Evolutionary conservation across 2,113 vertebrate genomes (phyloP), one percentile per base, ranked within the genome.

Genomic region (Phodopus roborovskii): DNA sequence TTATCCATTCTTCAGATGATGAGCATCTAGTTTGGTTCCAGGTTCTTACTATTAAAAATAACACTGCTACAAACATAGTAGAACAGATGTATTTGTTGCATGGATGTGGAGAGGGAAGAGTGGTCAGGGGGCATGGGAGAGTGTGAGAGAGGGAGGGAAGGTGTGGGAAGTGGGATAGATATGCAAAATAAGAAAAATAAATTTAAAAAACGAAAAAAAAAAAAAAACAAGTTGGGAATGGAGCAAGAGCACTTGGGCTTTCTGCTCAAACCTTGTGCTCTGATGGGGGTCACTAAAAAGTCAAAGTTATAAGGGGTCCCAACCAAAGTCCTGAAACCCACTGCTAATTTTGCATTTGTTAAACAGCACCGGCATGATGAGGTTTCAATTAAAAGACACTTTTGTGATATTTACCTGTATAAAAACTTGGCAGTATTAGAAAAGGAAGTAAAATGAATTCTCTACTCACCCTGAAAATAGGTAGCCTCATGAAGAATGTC

Each of bases 381-480:
- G 62, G 42, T 42, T n/a, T 60, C 53, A 56, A 42, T 7, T 70
- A 84, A 87, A 86, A 91, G 66, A 75, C 19, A 45, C 87, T 90
- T 87, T 66, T 39, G 75, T 92, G 53, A 88, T n/a, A 88, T 24
- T 87, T 70, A 33, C 50, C 33, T 66, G 22, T 4, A 26, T 26
- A 60, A 94, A 84, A 88, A 36, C 22, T 22, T 84, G 12, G 12
- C 50, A 62, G 78, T 53, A 36, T 66, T 56, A 50, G 56, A 39
- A 88, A 92, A 96, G 50, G 10, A 94, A 95, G 94, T 24, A 24
- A 82, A 84, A 62, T 58, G 10, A 58, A 53, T 42, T 91, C 48
- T 95, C 95, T 36, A 56, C 83, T 86, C 77, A 58, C n/a, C 56
- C 56, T 90, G 50, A 88, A 77, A 94, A 48, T 42, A 16, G 36